Evolutionary conservation across 2,797 vertebrate species (phyloP), one percentile per base, ranked within the genome.

Genomic region (Hippopotamyrus pictus): DNA sequence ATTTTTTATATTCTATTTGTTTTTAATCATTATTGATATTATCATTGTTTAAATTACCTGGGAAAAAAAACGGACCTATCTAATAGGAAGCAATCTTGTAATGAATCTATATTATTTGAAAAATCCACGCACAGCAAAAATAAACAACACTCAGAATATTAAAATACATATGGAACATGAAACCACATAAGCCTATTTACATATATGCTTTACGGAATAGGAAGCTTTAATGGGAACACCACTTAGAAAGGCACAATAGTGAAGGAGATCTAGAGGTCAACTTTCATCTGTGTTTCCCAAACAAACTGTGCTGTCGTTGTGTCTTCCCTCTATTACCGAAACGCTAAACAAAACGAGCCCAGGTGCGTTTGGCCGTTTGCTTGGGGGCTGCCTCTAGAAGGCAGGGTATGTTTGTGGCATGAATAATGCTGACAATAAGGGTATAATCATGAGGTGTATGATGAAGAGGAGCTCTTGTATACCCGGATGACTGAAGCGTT

Each of bases 301-400:
- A 96, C 95, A 96, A 95, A 95, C 94, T 91, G 79, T 46, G 92
- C 82, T 25, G 88, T 93, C 91, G 91, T 91, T 92, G 91, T 91
- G 82, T 84, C 90, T 12, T 84, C 48, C 3, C 22, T 84, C 46
- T 91, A 91, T 90, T 91, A 62, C 87, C 94, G 95, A 95, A 96
- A 94, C 91, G 90, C 90, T 94, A 95, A 89, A 93, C 92, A 5
- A 90, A 88, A 90, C 84, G 5, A 90, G 90, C 73, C 90, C 95
- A 96, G 95, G 94, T 96, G 95, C 95, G 93, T 96, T 94, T 95
- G 94, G 94, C 92, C 92, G 93, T 88, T 90, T 92, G 91, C 88
- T 93, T 65, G 88, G 91, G 90, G 90, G 89, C 29, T 29, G 79
- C 37, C 0, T 19, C 8, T n/a, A 4, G 46, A 17, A 22, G 76